Percentiles rank a stretch among this genome's conserved stretches.
These are phyloP conservation scores for Labia minor DNA, from an alignment of 2,888 invertebrate species.

Conservation along the genomic window DNA sequence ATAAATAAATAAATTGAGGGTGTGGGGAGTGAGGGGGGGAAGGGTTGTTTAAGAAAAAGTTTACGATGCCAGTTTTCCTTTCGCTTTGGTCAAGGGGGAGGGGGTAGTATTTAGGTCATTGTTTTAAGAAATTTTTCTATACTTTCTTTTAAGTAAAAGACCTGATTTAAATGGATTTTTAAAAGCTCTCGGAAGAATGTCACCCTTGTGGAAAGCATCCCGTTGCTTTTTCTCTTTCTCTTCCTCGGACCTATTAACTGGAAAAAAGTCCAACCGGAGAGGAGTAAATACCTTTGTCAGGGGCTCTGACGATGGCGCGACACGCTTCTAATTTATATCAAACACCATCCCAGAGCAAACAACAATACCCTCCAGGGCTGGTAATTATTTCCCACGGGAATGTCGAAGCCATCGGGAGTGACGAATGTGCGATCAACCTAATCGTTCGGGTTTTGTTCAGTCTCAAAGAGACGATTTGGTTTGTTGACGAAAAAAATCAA, in stretches of 20 bases:
- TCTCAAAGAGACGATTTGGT: not conserved
- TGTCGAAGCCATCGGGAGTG: constrained; percentile 4
- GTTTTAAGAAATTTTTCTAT: too few relatives aligned
- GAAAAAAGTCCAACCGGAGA: not conserved
- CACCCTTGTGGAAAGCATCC: not conserved
- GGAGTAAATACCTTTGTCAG: constrained; percentile 13
- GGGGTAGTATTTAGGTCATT: too few relatives aligned
- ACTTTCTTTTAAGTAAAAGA: too few relatives aligned
- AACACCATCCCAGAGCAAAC: not conserved
- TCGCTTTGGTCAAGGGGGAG: too few relatives aligned
- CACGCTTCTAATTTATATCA: constrained; percentile 13
- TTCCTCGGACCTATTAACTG: not conserved
- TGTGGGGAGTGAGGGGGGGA: too few relatives aligned
- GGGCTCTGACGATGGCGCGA: not conserved
- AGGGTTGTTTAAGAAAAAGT: too few relatives aligned
- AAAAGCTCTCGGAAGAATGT: not conserved
- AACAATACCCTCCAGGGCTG: constrained; percentile 6
- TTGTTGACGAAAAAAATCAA: too few relatives aligned
- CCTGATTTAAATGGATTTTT: not conserved
- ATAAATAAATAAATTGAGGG: too few relatives aligned
- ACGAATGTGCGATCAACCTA: constrained; percentile 13
- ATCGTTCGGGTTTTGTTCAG: not conserved
- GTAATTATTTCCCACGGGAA: constrained; percentile 13
- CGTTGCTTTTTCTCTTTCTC: not conserved
- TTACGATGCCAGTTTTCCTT: too few relatives aligned